A percentile compares a stretch with the other conserved stretches of the same genome.
Conservation (phyloP, 2,797 vertebrate genomes). For the Alauda arvensis region DNA sequence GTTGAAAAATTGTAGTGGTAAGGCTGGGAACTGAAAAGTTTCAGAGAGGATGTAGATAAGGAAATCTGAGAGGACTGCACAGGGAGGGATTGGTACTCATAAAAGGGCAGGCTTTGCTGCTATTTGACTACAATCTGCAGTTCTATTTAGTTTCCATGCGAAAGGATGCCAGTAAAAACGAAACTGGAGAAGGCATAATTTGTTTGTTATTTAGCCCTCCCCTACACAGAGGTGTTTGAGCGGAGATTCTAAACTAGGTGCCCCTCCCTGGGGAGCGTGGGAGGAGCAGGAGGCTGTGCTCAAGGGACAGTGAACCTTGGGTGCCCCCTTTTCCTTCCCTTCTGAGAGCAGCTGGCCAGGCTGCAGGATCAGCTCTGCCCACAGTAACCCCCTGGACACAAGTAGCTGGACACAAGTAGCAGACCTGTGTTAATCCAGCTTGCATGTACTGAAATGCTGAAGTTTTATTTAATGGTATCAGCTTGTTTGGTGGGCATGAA, state of each 20-base stretch:
- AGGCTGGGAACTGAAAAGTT: not conserved
- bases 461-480: not conserved
- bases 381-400: no score
- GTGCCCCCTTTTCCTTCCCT: not conserved
- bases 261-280: fast-evolving
- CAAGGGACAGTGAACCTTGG: fast-evolving
- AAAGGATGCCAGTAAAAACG: not conserved
- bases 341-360: not conserved
- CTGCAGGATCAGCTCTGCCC: not conserved
- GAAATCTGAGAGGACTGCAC: not conserved
- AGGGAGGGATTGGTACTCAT: not conserved
- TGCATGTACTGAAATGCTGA: fast-evolving
- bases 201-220: not conserved
- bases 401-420: no score
- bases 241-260: not conserved
- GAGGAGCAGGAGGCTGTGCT: not conserved
- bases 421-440: not conserved
- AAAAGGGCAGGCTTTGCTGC: not conserved
- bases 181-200: not conserved
- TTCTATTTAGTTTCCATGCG: not conserved
- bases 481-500: fast-evolving
- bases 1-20: not conserved
- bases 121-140: not conserved
- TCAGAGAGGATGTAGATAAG: not conserved
- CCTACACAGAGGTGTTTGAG: not conserved